phyloP scores from a whole-genome alignment of 2,797 vertebrate species.

The Thunnus albacares region DNA sequence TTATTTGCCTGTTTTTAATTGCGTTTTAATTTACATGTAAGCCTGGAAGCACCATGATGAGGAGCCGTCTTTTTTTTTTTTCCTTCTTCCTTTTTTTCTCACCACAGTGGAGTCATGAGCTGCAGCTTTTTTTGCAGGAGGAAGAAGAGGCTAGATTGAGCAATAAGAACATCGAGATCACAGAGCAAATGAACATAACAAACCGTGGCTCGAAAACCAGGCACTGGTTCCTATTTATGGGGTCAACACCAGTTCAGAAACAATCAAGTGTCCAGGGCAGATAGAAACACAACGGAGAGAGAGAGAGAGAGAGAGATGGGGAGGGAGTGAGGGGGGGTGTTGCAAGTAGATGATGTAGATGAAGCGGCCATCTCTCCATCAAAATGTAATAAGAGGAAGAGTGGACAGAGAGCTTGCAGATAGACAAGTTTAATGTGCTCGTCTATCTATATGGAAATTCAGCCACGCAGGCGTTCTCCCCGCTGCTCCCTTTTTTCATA shows the following conservation, averaged over 20 bases:
- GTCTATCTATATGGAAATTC: conserved; percentile 90
- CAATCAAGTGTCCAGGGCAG: conserved; percentile 75
- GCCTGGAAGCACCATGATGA: conserved; percentile 75
- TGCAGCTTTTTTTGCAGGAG: conserved; percentile 34
- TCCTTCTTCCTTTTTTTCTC: background rate
- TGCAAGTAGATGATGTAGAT: conserved; percentile 72
- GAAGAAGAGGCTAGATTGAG: conserved; percentile 34
- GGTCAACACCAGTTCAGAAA: conserved; percentile 73
- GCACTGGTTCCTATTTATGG: conserved; percentile 63
- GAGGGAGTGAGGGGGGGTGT: background rate
- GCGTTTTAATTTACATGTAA: conserved; percentile 87
- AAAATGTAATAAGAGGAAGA: conserved; percentile 78
- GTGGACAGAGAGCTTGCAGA: conserved; percentile 74
- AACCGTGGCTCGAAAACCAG: conserved; percentile 39
- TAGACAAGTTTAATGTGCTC: conserved; percentile 83
- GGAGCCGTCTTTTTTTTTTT: conserved; percentile 52
- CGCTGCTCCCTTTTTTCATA: conserved; percentile 61
- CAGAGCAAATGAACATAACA: conserved; percentile 36
- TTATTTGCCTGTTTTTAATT: conserved; percentile 87
- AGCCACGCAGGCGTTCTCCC: conserved; percentile 50
- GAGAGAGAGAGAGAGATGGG: conserved; percentile 10
- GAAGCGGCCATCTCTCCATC: conserved; percentile 80
- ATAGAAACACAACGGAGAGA: conserved; percentile 49
- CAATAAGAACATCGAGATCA: conserved; percentile 30
- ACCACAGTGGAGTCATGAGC: conserved; percentile 42